Percentiles rank a stretch among this genome's conserved stretches.
These are phyloP conservation scores for Thysanoteuthis rhombus DNA, from an alignment of 2,888 invertebrate genomes.

Conservation along the genomic window DNA sequence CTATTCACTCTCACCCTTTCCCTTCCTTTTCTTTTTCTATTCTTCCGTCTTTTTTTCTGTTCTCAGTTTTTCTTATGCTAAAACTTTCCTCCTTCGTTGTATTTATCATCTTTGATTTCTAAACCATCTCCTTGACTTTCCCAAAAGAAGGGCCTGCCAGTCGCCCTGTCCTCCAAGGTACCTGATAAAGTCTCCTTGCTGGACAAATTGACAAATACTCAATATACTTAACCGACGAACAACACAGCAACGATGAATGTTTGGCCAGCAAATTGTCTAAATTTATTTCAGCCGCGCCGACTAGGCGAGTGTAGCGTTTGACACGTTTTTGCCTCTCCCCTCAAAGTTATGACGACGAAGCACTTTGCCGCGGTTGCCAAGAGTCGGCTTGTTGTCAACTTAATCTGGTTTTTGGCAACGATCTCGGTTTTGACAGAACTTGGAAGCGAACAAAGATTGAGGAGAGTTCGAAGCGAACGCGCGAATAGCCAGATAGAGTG, in stretches of 20 bases:
- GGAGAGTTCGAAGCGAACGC: background rate
- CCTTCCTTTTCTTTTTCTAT: background rate
- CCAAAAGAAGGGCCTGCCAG: background rate
- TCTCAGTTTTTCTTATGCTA: background rate
- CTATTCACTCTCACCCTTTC: background rate
- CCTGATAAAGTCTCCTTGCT: background rate
- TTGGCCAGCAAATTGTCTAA: background rate
- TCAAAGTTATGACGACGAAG: background rate
- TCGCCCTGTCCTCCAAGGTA: background rate
- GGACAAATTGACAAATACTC: slow-evolving; percentile 19
- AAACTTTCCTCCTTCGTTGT: background rate
- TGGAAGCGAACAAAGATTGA: background rate
- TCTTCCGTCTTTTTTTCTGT: background rate
- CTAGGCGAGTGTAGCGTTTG: background rate
- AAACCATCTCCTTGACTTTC: background rate
- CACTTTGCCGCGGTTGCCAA: background rate
- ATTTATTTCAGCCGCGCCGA: background rate
- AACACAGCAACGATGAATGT: background rate
- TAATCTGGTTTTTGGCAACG: background rate
- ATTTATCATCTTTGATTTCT: background rate
- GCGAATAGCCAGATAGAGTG: background rate
- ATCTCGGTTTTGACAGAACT: background rate
- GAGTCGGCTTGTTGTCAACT: background rate
- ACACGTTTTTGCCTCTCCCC: background rate
- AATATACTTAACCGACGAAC: background rate